These are phyloP conservation scores for Ceyx margarethae DNA, from an alignment of 2,113 vertebrate genomes.

Conservation along the genomic window DNA sequence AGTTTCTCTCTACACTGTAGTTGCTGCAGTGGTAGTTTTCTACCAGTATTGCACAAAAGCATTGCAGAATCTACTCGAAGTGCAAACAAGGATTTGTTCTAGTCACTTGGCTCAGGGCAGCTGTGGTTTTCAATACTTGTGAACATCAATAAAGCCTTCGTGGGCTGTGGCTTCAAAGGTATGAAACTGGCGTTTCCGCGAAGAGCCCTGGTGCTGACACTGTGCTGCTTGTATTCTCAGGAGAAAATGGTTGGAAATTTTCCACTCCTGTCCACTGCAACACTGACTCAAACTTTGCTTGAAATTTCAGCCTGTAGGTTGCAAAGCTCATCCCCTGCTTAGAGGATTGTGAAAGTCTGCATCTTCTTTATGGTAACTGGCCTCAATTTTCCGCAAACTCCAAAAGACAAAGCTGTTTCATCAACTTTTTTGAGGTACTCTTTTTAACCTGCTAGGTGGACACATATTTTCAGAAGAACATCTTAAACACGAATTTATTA, in stretches of 20 bases:
- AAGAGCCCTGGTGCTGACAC: not conserved
- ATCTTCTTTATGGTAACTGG: not conserved
- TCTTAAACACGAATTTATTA: not conserved
- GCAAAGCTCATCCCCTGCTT: not conserved
- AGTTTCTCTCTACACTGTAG: not conserved
- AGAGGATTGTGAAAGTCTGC: conserved; percentile 21
- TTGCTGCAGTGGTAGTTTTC: not conserved
- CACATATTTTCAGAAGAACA: not conserved
- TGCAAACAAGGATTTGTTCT: not conserved
- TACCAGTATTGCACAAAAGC: not conserved
- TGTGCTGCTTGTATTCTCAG: not conserved
- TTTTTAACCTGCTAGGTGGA: not conserved
- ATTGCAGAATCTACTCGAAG: not conserved
- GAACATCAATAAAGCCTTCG: not conserved
- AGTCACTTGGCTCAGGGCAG: not conserved
- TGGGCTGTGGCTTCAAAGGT: not conserved
- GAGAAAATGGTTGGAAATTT: not conserved
- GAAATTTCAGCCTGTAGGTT: not conserved
- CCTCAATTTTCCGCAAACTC: not conserved
- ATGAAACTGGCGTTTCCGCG: not conserved
- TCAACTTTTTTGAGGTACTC: not conserved
- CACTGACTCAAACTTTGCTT: not conserved
- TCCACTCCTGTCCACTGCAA: not conserved
- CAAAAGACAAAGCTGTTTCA: not conserved
- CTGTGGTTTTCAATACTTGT: conserved; percentile 4